Evolutionary conservation across 2,888 invertebrate genomes (phyloP), one percentile per base, ranked within the genome.

Genomic region (Mellilla xanthometata): DNA sequence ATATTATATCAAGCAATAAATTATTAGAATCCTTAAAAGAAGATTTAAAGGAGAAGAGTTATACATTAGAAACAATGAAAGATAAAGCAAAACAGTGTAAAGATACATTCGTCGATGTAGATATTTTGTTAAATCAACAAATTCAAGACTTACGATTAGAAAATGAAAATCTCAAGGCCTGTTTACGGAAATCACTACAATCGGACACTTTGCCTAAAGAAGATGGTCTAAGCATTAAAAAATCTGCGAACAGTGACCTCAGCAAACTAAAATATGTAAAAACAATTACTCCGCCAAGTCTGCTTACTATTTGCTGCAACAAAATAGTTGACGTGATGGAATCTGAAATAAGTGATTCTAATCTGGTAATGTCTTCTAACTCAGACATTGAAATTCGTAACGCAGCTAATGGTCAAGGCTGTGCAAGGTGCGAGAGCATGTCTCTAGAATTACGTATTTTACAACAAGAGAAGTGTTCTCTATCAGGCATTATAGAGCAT

Each of bases 241-340:
- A n/a, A 19, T 19, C 6, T 19, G 15, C 6, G 15, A 19, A n/a
- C n/a, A n/a, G n/a, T n/a, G n/a, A n/a, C n/a, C n/a, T n/a, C n/a
- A n/a, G n/a, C n/a, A n/a, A n/a, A n/a, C n/a, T n/a, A n/a, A n/a
- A 19, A 6, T 5, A 55, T 12, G 15, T 27, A 12, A 65, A 67
- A 44, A 49, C 52, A 2, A 56, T 62, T 19, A 68, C 74, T n/a
- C 82, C 84, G 8, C 75, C 68, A 26, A 86, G 80, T 57, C 65
- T 88, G n/a, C 47, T 76, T 22, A 81, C 74, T 13, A 75, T 86
- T 46, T 81, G 82, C 50, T 82, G 73, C 50, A 73, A 78, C 44
- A 81, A 54, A 65, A 72, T 86, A 35, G 52, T 74, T 30, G 72
- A 81, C 26, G 43, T 45, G 22, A 66, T 84, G 38, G 65, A 78